Evolutionary conservation across 1,140 invertebrate species (phyloP), one percentile per base, ranked within the genome.

Genomic region (Polyergus mexicanus): DNA sequence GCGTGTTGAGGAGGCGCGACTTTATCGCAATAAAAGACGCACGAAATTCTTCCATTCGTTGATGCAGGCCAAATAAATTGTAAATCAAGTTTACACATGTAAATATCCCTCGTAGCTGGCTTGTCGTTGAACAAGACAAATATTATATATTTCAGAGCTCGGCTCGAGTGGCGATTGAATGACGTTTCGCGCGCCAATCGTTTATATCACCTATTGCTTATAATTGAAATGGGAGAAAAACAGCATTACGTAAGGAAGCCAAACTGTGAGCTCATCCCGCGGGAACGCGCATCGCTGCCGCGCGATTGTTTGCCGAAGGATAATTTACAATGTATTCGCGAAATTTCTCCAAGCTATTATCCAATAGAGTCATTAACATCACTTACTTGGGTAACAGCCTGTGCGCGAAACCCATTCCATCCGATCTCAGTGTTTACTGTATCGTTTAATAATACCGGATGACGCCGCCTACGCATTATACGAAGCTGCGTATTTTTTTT

Each of bases 1-100:
- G 66, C 25, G 47, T 4, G 47, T 3, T 3, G 47, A 47, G 35
- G 16, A 19, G 63, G 44, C 35, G 78, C 38, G 78, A 83, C 78
- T 74, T 83, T 83, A 83, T 83, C 78, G 78, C 68, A 74, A 83
- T 69, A 83, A 83, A 83, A 83, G 68, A 83, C 78, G 78, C 54
- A 56, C 71, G 68, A 62, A 83, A 72, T 83, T 83, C 68, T 62
- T 83, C 54, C 78, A 83, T 69, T 83, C 78, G 54, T 60, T 62
- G 38, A 32, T 78, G 47, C 51, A 72, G 62, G 38, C 78, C 78
- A 83, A 83, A 83, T 83, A 83, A 83, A 83, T 83, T 83, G 78
- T 83, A 83, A 83, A 83, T 83, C 78, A 83, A 83, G 54, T 83
- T 83, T 83, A 54, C 78, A 72, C 78, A 83, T 83, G 78, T 83